Evolutionary conservation across 53 echinoderm and acorn worm genomes (phyloP).

Genomic region (Actinopyga echinites): DNA sequence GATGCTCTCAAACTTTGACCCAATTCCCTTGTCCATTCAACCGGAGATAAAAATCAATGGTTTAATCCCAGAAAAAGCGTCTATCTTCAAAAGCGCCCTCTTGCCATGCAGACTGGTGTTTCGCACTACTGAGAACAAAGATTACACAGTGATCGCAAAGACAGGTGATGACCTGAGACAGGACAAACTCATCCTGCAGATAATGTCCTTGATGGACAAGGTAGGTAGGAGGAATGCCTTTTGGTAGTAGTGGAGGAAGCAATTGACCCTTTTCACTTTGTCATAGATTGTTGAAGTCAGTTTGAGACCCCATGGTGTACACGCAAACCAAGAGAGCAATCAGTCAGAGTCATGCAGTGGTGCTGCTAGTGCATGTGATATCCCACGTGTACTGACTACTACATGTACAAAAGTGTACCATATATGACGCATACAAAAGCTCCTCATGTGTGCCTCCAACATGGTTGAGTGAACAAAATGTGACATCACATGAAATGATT

Average conservation of each 20-base stretch:
- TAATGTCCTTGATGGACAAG: conserved; percentile 98
- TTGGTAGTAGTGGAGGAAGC: background rate
- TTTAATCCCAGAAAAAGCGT: conserved; percentile 77
- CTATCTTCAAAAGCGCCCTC: conserved; percentile 97
- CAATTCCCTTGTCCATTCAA: conserved; percentile 88
- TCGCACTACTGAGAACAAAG: conserved; percentile 67
- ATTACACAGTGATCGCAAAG: conserved; percentile 91
- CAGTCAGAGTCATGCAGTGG: too few relatives aligned
- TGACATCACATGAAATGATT: too few relatives aligned
- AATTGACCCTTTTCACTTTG: background rate
- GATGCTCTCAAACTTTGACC: conserved; percentile 67
- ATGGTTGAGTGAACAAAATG: too few relatives aligned
- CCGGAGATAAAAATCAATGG: conserved; percentile 91
- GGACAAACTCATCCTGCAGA: conserved; percentile 95
- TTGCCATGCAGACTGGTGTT: conserved; percentile 92
- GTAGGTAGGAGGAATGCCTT: conserved; percentile 26
- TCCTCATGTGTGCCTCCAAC: too few relatives aligned
- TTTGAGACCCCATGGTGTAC: too few relatives aligned
- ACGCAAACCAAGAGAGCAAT: too few relatives aligned
- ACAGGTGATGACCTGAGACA: conserved; percentile 96
- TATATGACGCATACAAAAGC: too few relatives aligned
- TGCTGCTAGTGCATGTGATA: too few relatives aligned
- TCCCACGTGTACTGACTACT: too few relatives aligned
- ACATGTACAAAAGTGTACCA: too few relatives aligned
- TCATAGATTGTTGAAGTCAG: background rate